phyloP scores from a whole-genome alignment of 2,797 vertebrate genomes.

The Crocodylus rhombifer region DNA sequence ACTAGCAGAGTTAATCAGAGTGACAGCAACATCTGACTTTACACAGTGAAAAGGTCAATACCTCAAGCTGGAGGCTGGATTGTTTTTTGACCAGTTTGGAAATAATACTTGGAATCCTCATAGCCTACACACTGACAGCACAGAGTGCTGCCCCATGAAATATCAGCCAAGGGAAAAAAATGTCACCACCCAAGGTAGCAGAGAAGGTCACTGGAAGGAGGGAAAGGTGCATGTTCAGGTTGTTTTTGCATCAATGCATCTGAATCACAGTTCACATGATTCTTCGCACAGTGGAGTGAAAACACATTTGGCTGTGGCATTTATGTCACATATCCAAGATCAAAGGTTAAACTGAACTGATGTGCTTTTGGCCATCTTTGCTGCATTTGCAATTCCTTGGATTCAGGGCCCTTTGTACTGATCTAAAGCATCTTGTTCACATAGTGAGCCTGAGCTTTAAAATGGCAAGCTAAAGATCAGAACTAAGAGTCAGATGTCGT shows the following conservation, averaged over 20 bases:
- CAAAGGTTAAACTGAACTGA: not conserved
- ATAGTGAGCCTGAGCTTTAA: not conserved
- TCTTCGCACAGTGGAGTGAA: not conserved
- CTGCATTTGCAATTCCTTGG: not conserved
- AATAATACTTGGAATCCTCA: slow-evolving; percentile 2
- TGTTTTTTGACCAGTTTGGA: slow-evolving; percentile 42
- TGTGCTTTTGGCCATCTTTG: accelerated
- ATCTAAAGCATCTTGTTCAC: not conserved
- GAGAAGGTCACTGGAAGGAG: not conserved
- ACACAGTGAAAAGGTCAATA: slow-evolving; percentile 71
- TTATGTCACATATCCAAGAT: not conserved
- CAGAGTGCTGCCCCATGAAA: not conserved
- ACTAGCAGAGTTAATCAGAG: slow-evolving; percentile 73
- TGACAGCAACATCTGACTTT: slow-evolving; percentile 69
- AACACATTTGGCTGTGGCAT: not conserved
- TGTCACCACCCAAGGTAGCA: not conserved
- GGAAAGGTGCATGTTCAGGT: not conserved
- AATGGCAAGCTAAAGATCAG: not conserved
- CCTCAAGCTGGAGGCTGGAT: slow-evolving; percentile 36
- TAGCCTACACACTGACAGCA: not conserved
- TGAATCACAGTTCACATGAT: not conserved
- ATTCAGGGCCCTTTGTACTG: not conserved
- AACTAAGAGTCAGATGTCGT: not conserved
- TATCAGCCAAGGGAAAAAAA: slow-evolving; percentile 6
- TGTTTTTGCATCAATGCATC: not conserved